Evolutionary conservation across 2,113 vertebrate species (phyloP).

Genomic region (Psophia crepitans): DNA sequence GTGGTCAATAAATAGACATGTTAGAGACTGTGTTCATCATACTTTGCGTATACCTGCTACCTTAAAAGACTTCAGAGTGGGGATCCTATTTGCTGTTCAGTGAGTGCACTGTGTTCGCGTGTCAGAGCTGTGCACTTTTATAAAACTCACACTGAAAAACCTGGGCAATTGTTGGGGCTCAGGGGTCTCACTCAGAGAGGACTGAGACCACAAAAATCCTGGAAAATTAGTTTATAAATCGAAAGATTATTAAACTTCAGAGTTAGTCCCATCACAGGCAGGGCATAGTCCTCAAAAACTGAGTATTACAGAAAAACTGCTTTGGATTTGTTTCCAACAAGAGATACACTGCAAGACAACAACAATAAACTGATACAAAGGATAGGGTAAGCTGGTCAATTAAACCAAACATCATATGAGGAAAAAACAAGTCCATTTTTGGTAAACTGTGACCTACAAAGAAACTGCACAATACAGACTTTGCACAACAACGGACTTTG

Average conservation of each 20-base stretch:
- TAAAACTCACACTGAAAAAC: neutral
- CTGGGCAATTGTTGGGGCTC: neutral
- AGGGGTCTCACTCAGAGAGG: neutral
- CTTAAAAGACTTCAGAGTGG: neutral
- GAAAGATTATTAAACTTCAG: neutral
- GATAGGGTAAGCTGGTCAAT: neutral
- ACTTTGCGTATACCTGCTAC: neutral
- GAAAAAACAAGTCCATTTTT: neutral
- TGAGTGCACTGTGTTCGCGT: neutral
- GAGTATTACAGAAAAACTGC: neutral
- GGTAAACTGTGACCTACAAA: neutral
- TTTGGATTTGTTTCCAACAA: neutral
- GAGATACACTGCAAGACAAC: neutral
- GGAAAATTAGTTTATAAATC: neutral
- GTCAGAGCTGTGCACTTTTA: neutral
- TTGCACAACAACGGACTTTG: neutral
- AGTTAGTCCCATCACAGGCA: neutral
- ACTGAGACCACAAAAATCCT: neutral
- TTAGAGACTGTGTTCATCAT: neutral
- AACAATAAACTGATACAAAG: neutral
- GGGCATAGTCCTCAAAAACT: neutral
- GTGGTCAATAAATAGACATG: neutral
- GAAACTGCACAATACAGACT: neutral
- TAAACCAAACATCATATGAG: neutral
- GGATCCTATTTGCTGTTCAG: neutral